Base-by-base conservation (phyloP, 64 coral and sea anemone species). In the Montipora sp. region DNA sequence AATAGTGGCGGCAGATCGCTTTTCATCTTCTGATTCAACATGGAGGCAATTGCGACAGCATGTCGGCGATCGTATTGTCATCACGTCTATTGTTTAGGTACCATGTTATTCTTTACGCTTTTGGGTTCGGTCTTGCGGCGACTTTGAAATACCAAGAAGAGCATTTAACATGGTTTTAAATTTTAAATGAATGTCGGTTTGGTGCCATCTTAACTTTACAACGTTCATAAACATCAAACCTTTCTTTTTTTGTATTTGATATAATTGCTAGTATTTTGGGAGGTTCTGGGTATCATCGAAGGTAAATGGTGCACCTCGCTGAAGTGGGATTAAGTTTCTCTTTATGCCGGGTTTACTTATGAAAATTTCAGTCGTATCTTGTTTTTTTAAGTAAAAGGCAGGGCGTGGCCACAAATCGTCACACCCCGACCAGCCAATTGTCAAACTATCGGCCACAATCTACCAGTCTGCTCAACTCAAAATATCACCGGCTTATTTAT, bases 161-260 rank as follows among this genome's bases (percentile, higher is more conserved):
- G 13, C 47, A 4, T 85, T 85, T 71, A 72, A 27, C 46, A 14
- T 85, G 6, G 21, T 18, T 45, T 71, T 85, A 24, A 85, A 85
- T 16, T 23, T 83, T 85, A 85, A 85, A 71, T 85, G 46, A 71
- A 71, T 85, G 9, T 71, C n/a, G 65, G 18, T 71, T 71, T 68
- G 36, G 82, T 85, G 68, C 68, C 11, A 57, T 6, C 53, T 21
- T 71, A 71, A 85, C 82, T 85, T 85, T 71, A 43, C 46, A 50
- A 72, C 65, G n/a, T 16, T 85, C 46, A 19, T 12, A 78, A 57
- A 57, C 53, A 57, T 11, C 53, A 57, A 57, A 11, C 53, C 6
- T 8, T 36, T 36, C 36, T 57, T 47, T 48, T 77, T 58, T 23
- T 10, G 19, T 8, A 18, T 77, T 49, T 77, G 51, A 14, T 68